phyloP scores from a whole-genome alignment of 2,113 vertebrate species.

The Pelvicachromis taeniatus region DNA sequence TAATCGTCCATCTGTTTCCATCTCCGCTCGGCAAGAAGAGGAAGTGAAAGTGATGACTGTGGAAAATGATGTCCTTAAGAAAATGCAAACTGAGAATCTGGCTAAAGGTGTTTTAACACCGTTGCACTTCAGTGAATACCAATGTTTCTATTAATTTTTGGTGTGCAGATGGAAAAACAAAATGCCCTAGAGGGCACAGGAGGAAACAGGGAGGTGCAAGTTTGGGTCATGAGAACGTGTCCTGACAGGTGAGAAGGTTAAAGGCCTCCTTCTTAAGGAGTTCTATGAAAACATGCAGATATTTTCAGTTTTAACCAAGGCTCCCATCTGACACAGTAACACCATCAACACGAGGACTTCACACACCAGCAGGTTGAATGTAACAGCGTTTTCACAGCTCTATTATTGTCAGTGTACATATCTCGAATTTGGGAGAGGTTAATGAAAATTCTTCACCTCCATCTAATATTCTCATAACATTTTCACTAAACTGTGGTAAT shows the following conservation, averaged over 20 bases:
- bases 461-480: neutral
- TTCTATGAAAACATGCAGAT: neutral
- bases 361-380: conserved; percentile 17
- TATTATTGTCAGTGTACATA: neutral
- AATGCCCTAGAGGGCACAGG: neutral
- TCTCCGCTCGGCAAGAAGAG: neutral
- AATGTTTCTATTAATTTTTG: neutral
- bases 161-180: neutral
- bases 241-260: neutral
- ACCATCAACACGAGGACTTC: neutral
- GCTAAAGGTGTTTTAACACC: neutral
- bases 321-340: conserved; percentile 17
- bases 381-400: neutral
- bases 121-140: neutral
- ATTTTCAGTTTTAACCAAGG: neutral
- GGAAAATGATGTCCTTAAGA: neutral
- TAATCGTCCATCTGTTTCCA: neutral
- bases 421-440: neutral
- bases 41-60: conserved; percentile 27
- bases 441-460: neutral
- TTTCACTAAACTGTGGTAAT: neutral
- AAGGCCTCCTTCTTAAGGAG: neutral
- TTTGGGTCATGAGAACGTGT: neutral
- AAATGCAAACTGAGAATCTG: neutral
- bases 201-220: neutral